Evolutionary conservation across 2,888 invertebrate genomes (phyloP).

Genomic region (Watsonalla binaria): DNA sequence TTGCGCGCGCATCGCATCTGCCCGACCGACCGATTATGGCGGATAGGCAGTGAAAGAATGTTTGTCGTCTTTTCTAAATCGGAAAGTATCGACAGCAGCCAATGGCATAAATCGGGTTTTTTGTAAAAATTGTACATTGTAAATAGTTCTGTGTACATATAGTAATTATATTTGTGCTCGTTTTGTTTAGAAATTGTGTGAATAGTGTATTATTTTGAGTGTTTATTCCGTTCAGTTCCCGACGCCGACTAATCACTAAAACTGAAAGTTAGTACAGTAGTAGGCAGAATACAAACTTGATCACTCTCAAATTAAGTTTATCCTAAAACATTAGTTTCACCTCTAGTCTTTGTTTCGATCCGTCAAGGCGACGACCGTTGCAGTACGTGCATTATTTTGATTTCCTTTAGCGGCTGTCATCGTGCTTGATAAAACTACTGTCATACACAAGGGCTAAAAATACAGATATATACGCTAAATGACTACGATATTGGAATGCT

Average conservation of each 20-base stretch:
- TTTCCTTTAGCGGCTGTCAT: constrained; percentile 73
- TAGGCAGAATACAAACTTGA: constrained; percentile 46
- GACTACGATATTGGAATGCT: constrained; percentile 38
- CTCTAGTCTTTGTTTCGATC: constrained; percentile 77
- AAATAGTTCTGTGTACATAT: constrained; percentile 86
- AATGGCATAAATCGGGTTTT: constrained; percentile 82
- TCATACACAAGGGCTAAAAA: constrained; percentile 64
- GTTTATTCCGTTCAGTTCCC: constrained; percentile 79
- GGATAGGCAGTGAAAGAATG: constrained; percentile 74
- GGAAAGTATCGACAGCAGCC: constrained; percentile 81
- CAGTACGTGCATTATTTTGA: constrained; percentile 76
- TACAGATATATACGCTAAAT: constrained; percentile 48
- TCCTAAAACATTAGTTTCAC: constrained; percentile 42
- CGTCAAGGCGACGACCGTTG: constrained; percentile 73
- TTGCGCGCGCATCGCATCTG: constrained; percentile 78
- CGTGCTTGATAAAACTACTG: constrained; percentile 63
- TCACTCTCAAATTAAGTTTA: constrained; percentile 29
- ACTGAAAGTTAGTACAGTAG: constrained; percentile 66
- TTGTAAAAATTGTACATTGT: constrained; percentile 84
- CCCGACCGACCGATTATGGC: constrained; percentile 77
- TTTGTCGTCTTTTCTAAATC: constrained; percentile 77
- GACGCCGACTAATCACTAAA: constrained; percentile 78
- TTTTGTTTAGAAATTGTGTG: constrained; percentile 80
- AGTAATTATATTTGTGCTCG: constrained; percentile 83
- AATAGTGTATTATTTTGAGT: constrained; percentile 80